A percentile compares a stretch with the other conserved stretches of the same genome.
These are phyloP conservation scores for Origma solitaria DNA, from an alignment of 2,113 vertebrate species.

Conservation along the genomic window DNA sequence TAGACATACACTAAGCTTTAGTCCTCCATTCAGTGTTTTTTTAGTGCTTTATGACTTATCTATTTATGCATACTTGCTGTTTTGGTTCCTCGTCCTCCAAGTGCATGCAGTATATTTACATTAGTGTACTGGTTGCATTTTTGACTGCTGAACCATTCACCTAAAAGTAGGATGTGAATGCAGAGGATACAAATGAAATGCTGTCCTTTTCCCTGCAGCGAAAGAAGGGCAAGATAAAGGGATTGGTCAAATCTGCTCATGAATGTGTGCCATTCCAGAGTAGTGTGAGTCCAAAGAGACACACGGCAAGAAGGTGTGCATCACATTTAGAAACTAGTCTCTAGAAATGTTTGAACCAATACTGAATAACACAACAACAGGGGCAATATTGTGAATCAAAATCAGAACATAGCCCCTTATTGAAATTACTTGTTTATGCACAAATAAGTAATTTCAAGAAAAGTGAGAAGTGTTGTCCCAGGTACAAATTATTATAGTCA, in stretches of 20 bases:
- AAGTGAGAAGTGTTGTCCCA: not conserved
- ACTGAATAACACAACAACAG: not conserved
- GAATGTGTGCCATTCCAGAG: not conserved
- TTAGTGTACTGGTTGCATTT: not conserved
- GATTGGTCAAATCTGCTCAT: not conserved
- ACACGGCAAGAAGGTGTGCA: not conserved
- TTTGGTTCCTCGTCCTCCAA: slow-evolving; percentile 12
- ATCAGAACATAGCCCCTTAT: not conserved
- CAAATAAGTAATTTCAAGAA: not conserved
- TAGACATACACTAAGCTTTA: slow-evolving; percentile 11
- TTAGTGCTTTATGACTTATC: slow-evolving; percentile 1
- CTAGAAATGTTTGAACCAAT: not conserved
- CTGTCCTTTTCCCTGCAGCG: not conserved
- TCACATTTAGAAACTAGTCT: not conserved
- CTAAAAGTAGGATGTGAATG: slow-evolving; percentile 20
- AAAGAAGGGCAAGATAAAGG: not conserved
- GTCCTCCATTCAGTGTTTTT: not conserved
- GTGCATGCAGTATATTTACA: not conserved
- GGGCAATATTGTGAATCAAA: not conserved
- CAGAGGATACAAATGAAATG: not conserved
- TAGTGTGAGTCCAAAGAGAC: not conserved
- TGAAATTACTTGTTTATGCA: too few relatives aligned
- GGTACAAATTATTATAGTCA: not conserved
- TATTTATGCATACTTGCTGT: slow-evolving; percentile 40
- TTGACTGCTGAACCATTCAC: slow-evolving; percentile 28